Evolutionary conservation across 2,113 vertebrate genomes (phyloP), one percentile per base, ranked within the genome.

Genomic region (Phalacrocorax carbo): DNA sequence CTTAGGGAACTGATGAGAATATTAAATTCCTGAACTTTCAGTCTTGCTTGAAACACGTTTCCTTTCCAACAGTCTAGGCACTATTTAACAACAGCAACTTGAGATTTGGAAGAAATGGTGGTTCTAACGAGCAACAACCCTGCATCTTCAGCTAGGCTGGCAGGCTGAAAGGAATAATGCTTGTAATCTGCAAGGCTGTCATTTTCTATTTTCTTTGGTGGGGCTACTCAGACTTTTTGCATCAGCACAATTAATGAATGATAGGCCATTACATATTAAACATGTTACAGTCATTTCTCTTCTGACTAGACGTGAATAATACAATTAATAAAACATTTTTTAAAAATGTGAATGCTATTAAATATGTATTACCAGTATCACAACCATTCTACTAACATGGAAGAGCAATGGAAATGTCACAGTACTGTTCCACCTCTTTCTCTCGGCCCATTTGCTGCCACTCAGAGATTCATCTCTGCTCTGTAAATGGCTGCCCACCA

Each of bases 371-470:
- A 36, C 34, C 0, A 0, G 21, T 30, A 72, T 48, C 44, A 36
- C 18, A 65, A 27, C 26, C 21, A 34, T 48, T 66, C 38, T 58
- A 30, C 38, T 88, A 61, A 64, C 34, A 32, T 25, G 42, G 65
- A 91, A 89, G 65, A 79, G 65, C 69, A 79, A 27, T 22, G 57
- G 44, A 54, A 70, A 70, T 36, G 38, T 40, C 32, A 75, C 5
- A 36, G 17, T 27, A n/a, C 51, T 66, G 18, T 44, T 70, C 27
- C 62, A 61, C 21, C 38, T 61, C 54, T 85, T 61, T 76, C 61
- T 64, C 58, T 82, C 0, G 0, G 38, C 61, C 3, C 2, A 3
- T 80, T 66, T 69, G 22, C 51, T 1, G 0, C 49, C 0, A 2
- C 48, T 62, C 60, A 54, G 4, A 86, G 70, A 17, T 29, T 29